phyloP scores from a whole-genome alignment of 2,113 vertebrate genomes.

The Apodemus speciosus region DNA sequence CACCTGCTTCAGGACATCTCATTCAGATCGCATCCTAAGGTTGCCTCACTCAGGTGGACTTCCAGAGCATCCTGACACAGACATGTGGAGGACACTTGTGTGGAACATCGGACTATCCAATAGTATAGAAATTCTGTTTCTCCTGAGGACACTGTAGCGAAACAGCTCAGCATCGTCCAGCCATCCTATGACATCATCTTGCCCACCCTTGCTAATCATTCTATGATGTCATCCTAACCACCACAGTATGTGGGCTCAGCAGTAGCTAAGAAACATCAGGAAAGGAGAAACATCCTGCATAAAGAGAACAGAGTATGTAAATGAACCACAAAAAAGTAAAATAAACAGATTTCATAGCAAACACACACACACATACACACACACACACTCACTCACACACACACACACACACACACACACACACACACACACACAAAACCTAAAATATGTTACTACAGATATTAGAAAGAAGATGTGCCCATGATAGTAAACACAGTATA shows the following conservation, averaged over 20 bases:
- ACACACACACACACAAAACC: slow-evolving; percentile 9
- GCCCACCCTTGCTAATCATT: background rate
- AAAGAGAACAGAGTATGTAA: background rate
- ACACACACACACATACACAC: slow-evolving; percentile 32
- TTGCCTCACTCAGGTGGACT: background rate
- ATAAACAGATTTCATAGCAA: background rate
- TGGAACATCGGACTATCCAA: background rate
- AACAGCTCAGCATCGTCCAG: background rate
- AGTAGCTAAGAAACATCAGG: background rate
- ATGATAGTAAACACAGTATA: background rate
- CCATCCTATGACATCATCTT: background rate
- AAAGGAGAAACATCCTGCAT: background rate
- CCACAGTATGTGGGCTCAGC: background rate
- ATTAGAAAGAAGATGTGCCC: background rate
- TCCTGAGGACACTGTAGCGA: background rate
- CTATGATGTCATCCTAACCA: too few species aligned
- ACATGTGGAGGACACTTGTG: background rate
- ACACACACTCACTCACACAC: too few species aligned
- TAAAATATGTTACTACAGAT: background rate
- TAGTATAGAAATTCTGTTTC: background rate
- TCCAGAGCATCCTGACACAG: background rate
- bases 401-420: slow-evolving; percentile 18
- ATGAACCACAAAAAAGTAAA: background rate
- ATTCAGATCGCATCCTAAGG: background rate
- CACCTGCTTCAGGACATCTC: background rate